A percentile compares a stretch with the other conserved stretches of the same genome.
These are phyloP conservation scores for Hemaris fuciformis DNA, from an alignment of 2,888 invertebrate genomes.

Conservation along the genomic window DNA sequence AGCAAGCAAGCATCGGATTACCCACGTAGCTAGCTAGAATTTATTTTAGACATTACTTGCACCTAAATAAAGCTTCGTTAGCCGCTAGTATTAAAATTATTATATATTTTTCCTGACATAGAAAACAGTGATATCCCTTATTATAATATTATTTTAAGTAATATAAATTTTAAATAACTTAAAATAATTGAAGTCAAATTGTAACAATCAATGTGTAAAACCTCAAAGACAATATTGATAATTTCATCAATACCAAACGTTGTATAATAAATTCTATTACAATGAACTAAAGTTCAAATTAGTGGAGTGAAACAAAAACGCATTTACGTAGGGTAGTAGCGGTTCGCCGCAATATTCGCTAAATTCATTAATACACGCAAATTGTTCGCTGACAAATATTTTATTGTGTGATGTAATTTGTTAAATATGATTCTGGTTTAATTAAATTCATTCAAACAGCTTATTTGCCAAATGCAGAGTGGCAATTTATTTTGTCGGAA, in stretches of 20 bases:
- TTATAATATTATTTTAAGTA: no score
- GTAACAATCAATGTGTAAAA: no score
- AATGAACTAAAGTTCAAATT: not conserved
- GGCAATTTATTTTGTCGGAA: not conserved
- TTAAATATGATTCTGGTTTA: constrained; percentile 1
- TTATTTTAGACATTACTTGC: no score
- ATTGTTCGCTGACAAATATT: not conserved
- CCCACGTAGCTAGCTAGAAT: no score
- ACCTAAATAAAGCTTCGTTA: no score
- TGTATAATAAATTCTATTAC: not conserved
- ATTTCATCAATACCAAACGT: not conserved
- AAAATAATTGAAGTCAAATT: no score
- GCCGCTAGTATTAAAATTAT: no score
- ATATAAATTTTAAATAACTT: no score
- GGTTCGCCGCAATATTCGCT: not conserved
- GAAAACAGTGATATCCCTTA: no score
- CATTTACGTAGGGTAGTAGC: not conserved
- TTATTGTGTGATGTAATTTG: constrained; percentile 2
- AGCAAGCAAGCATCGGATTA: no score
- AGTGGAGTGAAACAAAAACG: not conserved
- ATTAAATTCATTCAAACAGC: not conserved
- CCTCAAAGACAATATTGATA: not conserved
- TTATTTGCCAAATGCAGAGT: not conserved
- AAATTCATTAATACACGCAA: constrained; percentile 4
- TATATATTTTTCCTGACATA: no score